Evolutionary conservation across 2,888 invertebrate genomes (phyloP), one percentile per base, ranked within the genome.

Genomic region (Drosophila ezoana): DNA sequence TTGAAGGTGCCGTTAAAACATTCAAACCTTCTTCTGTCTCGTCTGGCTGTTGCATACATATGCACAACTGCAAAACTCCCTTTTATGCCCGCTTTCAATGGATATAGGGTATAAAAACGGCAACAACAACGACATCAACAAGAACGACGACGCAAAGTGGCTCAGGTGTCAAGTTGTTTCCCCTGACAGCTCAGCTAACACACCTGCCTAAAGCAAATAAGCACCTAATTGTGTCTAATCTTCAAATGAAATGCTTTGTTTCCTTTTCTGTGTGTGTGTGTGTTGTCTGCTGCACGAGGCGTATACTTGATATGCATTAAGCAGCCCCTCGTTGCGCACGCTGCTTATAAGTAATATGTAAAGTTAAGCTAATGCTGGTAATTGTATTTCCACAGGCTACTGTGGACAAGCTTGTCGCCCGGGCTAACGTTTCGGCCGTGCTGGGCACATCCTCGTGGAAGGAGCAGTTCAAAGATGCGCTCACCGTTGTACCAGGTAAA

Each of bases 401-500:
- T 43, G 99, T 99, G 71, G 99, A 99, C 93, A 98, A 99, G 93
- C 94, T 99, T 92, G 97, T 99, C 81, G 98, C 99, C 93, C 95
- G 98, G 91, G 98, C 99, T 72, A 99, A 99, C 92, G 97, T 98
- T 45, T 98, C 99, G 16, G 94, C 99, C 74, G 95, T 99, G 74
- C 95, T 97, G 81, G 96, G 99, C 68, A 98, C 99, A 16, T 98
- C 98, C n/a, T 98, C 98, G 0, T 99, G 99, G 99, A 97, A 96
- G 92, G 99, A 99, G 91, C 99, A 99, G 93, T 99, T 99, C 92
- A 94, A 96, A 89, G 99, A 99, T 93, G 99, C 99, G 40, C 93
- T 99, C 76, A 98, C 98, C 44, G 98, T 99, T 54, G 97, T 95
- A 90, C 95, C 98, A 90, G 98, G 98, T 95, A 93, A 90, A 89